phyloP scores from a whole-genome alignment of 2,113 vertebrate species.

The Cercocebus atys region DNA sequence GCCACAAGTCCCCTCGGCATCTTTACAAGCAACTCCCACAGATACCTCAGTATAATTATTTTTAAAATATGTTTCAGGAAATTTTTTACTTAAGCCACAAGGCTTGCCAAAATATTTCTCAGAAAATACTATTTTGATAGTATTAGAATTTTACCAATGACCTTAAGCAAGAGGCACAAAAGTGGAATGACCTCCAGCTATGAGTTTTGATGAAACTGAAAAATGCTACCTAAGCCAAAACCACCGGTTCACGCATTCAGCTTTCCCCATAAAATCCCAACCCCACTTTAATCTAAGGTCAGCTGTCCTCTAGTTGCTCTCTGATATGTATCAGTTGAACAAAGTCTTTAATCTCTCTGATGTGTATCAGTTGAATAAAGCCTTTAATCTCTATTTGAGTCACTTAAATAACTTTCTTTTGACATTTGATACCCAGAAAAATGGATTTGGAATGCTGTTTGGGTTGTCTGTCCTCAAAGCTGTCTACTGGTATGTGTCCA shows the following conservation, averaged over 20 bases:
- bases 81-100: not conserved
- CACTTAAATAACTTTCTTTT: not conserved
- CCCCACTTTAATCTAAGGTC: not conserved
- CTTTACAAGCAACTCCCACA: not conserved
- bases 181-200: not conserved
- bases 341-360: not conserved
- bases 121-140: not conserved
- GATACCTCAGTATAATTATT: no score
- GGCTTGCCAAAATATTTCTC: not conserved
- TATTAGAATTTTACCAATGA: not conserved
- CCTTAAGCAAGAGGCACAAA: not conserved
- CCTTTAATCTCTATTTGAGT: not conserved
- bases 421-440: not conserved
- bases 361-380: not conserved
- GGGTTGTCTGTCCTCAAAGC: not conserved
- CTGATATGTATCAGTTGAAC: not conserved
- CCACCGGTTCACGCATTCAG: accelerated
- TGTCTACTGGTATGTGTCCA: no score
- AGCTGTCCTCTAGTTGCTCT: not conserved
- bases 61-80: no score
- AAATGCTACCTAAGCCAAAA: not conserved
- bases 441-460: not conserved
- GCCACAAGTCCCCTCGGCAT: not conserved
- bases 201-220: not conserved
- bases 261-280: not conserved